Percentiles rank a stretch among this genome's conserved stretches.
Evolutionary conservation across 37 sponge, comb jelly and placozoan genomes (phyloP).

Genomic region (Spongilla lacustris): DNA sequence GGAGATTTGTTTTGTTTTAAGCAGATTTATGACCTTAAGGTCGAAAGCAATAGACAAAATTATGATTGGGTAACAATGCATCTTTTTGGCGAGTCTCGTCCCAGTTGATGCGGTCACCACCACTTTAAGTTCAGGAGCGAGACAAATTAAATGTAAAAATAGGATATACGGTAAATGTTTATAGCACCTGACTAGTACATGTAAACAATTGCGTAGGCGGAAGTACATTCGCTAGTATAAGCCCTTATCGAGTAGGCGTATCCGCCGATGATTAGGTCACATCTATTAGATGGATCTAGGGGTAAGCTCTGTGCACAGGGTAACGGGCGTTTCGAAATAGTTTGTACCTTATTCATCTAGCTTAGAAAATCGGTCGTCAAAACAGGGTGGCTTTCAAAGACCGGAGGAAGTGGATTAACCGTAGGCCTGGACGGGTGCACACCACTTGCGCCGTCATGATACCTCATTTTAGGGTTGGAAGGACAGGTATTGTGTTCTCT

Average conservation of each 20-base stretch:
- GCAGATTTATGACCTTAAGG: no score
- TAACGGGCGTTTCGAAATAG: neutral
- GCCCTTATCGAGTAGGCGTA: neutral
- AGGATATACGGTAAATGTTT: no score
- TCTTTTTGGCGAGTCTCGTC: no score
- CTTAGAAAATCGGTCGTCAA: slow-evolving; percentile 10
- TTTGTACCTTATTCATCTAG: neutral
- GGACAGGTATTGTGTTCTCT: slow-evolving; percentile 59
- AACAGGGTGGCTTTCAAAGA: slow-evolving; percentile 58
- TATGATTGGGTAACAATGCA: no score
- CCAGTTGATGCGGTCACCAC: no score
- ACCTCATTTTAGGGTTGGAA: slow-evolving; percentile 52
- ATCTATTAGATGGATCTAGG: neutral
- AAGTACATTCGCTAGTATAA: no score
- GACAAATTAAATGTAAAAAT: no score
- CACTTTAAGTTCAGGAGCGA: no score
- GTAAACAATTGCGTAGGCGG: no score
- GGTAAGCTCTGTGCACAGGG: neutral
- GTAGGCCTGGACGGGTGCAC: neutral
- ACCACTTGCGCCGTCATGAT: neutral
- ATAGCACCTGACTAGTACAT: no score
- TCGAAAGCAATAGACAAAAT: no score
- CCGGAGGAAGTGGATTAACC: slow-evolving; percentile 26
- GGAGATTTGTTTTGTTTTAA: no score
- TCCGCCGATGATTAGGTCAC: neutral